A percentile compares a stretch with the other conserved stretches of the same genome.
Evolutionary conservation across 2,888 invertebrate genomes (phyloP).

Genomic region (Ophioninae sp.): DNA sequence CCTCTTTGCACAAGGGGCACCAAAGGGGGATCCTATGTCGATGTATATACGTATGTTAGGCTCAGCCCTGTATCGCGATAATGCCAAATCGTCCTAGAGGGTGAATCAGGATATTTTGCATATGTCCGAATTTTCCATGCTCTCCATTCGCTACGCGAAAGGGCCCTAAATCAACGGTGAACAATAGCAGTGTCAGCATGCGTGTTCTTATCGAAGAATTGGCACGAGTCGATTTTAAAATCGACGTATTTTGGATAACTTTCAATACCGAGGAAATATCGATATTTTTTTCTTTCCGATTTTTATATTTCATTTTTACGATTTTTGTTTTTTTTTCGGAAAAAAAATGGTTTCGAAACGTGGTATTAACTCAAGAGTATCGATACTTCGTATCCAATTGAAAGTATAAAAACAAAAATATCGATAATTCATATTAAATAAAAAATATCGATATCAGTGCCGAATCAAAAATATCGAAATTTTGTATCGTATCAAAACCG

Average conservation of each 20-base stretch:
- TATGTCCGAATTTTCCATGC: conserved; percentile 74
- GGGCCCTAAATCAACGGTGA: conserved; percentile 26
- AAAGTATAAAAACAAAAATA: too few relatives aligned
- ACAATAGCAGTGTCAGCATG: not conserved
- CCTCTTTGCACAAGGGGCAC: conserved; percentile 56
- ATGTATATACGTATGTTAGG: conserved; percentile 5
- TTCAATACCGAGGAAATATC: not conserved
- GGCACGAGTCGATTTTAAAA: not conserved
- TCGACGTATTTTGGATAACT: not conserved
- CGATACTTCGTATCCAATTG: too few relatives aligned
- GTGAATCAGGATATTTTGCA: conserved; percentile 69
- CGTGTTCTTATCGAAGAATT: not conserved
- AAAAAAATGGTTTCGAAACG: too few relatives aligned
- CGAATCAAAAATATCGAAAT: too few relatives aligned
- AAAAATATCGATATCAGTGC: too few relatives aligned
- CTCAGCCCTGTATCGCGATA: conserved; percentile 8
- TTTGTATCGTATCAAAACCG: too few relatives aligned
- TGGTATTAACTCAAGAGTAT: too few relatives aligned
- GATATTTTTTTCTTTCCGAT: too few relatives aligned
- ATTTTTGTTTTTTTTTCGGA: too few relatives aligned
- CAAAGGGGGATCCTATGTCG: conserved; percentile 38
- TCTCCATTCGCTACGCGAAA: conserved; percentile 56
- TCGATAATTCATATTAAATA: too few relatives aligned
- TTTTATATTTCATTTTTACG: too few relatives aligned
- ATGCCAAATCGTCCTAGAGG: conserved; percentile 45